A percentile compares a stretch with the other conserved stretches of the same genome.
Conservation (phyloP, 2,888 invertebrate species). For the Coecobrya sp. region DNA sequence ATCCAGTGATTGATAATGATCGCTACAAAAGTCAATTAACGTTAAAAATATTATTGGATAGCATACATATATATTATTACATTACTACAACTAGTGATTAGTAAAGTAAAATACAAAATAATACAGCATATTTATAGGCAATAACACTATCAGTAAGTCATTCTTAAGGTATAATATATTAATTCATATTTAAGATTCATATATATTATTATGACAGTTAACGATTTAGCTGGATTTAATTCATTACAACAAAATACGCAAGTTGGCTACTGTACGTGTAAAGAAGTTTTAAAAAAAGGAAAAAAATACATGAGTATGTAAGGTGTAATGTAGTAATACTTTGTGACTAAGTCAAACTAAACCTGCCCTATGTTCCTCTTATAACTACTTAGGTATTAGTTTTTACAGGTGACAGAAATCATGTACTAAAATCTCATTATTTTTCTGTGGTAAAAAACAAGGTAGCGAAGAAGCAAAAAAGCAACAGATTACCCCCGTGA, state of each 20-base stretch:
- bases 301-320: background rate
- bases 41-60: constrained; percentile 43
- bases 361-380: constrained; percentile 83
- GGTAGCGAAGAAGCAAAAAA: constrained; percentile 7
- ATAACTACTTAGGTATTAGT: constrained; percentile 55
- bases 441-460: constrained; percentile 58
- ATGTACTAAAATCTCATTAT: constrained; percentile 38
- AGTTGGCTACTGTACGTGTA: background rate
- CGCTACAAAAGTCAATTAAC: constrained; percentile 72
- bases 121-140: constrained; percentile 18
- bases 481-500: constrained; percentile 49
- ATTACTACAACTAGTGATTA: background rate
- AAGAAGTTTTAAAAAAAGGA: background rate
- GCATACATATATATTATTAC: background rate
- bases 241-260: background rate
- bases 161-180: background rate
- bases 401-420: constrained; percentile 55
- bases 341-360: constrained; percentile 85
- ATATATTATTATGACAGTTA: constrained; percentile 16
- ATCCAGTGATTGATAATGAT: constrained; percentile 47
- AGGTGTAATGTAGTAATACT: constrained; percentile 20
- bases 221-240: constrained; percentile 40
- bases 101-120: no score
- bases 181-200: constrained; percentile 6
- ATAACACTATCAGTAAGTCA: constrained; percentile 58